Base-by-base conservation (phyloP, 2,113 vertebrate genomes). In the Nipponia nippon region DNA sequence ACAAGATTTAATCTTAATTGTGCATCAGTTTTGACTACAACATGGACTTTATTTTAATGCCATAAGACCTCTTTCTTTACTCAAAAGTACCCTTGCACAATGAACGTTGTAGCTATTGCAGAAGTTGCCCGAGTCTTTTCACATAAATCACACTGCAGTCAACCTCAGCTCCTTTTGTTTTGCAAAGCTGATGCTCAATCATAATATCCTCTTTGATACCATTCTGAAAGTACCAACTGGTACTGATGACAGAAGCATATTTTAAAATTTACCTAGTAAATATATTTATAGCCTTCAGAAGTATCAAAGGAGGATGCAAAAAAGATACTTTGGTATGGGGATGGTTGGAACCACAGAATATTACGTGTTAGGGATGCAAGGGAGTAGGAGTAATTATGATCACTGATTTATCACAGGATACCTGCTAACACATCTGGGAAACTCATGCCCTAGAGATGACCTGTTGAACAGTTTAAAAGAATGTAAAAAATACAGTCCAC, bases 1-100 rank as follows among this genome's bases (percentile, higher is more conserved):
- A 90, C 20, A 89, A 90, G 93, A 73, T 81, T 96, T 93, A 96
- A 85, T 75, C 42, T 85, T 84, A 92, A 89, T 52, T 77, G 36
- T 59, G 40, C 58, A 79, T 89, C 65, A 53, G 50, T 77, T 91
- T 93, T 75, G 46, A 58, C 53, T 65, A 7, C 22, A 91, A 66
- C 6, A 75, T 0, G 3, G 65, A 40, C 26, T 62, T 76, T 72
- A 80, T 83, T 90, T 94, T 94, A 91, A 66, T 70, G 46, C 7
- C 78, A 40, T 65, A 59, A 85, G 76, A 7, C 30, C 36, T 87
- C 26, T 20, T 88, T 86, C 77, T 87, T 82, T 32, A 82, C 62
- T 93, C n/a, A 82, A 25, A 87, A 61, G 14, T 53, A 40, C 62
- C 62, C 95, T 40, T 94, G 25, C 67, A 72, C n/a, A 61, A 56